Evolutionary conservation across 1,140 invertebrate species (phyloP), one percentile per base, ranked within the genome.

Genomic region (Artemia franciscana): DNA sequence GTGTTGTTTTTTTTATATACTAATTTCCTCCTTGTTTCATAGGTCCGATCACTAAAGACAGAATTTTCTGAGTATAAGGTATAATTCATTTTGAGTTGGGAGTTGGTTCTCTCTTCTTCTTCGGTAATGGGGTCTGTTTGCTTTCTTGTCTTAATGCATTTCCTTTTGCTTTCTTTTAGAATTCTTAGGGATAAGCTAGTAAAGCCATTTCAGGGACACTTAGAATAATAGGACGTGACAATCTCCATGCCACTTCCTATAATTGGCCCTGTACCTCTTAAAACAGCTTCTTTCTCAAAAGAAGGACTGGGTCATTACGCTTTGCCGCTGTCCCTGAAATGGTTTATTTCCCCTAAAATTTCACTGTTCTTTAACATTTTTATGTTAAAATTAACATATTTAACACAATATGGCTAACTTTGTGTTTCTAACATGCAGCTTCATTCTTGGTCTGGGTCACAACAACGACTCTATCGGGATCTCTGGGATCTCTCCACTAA

Each of bases 381-480:
- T 25, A 30, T n/a, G 15, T 60, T 28, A 60, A 21, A 9, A 28
- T 18, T 24, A 12, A 28, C n/a, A n/a, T n/a, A n/a, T n/a, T n/a
- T n/a, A n/a, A n/a, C n/a, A n/a, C n/a, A n/a, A n/a, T n/a, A n/a
- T n/a, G n/a, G n/a, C n/a, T n/a, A n/a, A n/a, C n/a, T n/a, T n/a
- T n/a, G n/a, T n/a, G n/a, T n/a, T n/a, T n/a, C n/a, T n/a, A n/a
- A n/a, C n/a, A n/a, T n/a, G n/a, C 74, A 84, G 82, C 80, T 80
- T 63, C 81, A 82, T 67, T 86, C 84, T 65, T 86, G 84, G 80
- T 85, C 82, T 70, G 85, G 85, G 56, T 87, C 84, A 26, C 83
- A 84, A 69, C 81, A 81, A 70, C 80, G 85, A 64, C 75, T 87
- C 25, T 83, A 84, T 67, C 73, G 80, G 68, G 80, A 82, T 66